Percentiles rank a stretch among this genome's conserved stretches.
These are phyloP conservation scores for Apocheima hispidaria DNA, from an alignment of 2,888 invertebrate species.

Conservation along the genomic window DNA sequence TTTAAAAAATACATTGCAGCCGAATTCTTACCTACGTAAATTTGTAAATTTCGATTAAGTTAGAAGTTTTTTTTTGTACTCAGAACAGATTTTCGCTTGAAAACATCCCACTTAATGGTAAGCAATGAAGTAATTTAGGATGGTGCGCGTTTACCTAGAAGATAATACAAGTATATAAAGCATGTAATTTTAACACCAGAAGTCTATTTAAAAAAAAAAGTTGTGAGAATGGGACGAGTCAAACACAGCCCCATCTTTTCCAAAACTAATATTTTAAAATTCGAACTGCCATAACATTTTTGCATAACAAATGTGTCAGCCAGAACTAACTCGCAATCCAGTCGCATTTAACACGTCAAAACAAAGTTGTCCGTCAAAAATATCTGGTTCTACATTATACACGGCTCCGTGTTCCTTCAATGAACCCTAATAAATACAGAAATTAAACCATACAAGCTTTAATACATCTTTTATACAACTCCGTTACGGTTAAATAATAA, in stretches of 20 bases:
- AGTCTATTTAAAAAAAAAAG: too few species aligned
- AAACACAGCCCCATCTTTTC: background rate
- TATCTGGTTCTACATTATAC: conserved; percentile 56
- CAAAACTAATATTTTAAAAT: background rate
- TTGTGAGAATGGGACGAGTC: background rate
- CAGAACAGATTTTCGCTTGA: too few species aligned
- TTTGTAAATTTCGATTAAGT: too few species aligned
- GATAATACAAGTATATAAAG: too few species aligned
- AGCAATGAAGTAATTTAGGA: too few species aligned
- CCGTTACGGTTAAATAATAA: conserved; percentile 61
- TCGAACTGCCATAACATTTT: background rate
- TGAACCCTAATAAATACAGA: conserved; percentile 47
- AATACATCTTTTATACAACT: conserved; percentile 62
- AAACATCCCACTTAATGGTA: too few species aligned
- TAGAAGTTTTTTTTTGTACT: too few species aligned
- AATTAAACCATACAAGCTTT: conserved; percentile 51
- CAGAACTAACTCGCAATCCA: conserved; percentile 48
- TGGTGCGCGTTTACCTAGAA: too few species aligned
- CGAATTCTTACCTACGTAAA: too few species aligned
- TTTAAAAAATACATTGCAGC: too few species aligned
- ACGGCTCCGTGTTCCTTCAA: conserved; percentile 54
- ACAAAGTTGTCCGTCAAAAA: conserved; percentile 57
- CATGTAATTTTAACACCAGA: too few species aligned
- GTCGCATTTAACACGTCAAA: conserved; percentile 67
- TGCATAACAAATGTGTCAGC: conserved; percentile 15